phyloP scores from a whole-genome alignment of 2,797 vertebrate genomes.

The Chelon auratus region DNA sequence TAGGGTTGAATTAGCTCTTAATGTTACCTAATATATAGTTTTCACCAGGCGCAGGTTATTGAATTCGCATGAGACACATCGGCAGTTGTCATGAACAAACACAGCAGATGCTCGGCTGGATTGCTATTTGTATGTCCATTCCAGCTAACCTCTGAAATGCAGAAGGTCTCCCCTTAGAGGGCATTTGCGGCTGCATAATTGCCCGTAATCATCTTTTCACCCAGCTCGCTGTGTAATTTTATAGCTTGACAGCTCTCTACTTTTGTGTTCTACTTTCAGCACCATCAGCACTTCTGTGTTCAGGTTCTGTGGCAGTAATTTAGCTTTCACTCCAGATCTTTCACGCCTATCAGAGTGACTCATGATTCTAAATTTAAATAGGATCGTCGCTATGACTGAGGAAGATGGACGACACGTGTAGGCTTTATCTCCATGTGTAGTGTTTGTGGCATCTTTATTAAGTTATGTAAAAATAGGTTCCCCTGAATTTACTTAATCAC shows the following conservation, averaged over 20 bases:
- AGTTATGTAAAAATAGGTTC: neutral
- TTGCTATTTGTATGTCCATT: constrained; percentile 44
- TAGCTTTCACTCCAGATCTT: constrained; percentile 71
- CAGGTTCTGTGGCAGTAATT: constrained; percentile 70
- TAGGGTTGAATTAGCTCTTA: neutral
- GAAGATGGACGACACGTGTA: constrained; percentile 31
- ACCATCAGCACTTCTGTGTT: constrained; percentile 72
- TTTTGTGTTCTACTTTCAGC: constrained; percentile 70
- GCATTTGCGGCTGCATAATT: constrained; percentile 72
- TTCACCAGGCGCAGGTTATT: neutral
- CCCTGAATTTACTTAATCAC: too few species aligned
- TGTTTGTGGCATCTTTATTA: neutral
- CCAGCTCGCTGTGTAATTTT: constrained; percentile 69
- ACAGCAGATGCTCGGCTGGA: constrained; percentile 20
- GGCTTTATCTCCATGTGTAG: neutral
- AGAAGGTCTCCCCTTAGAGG: constrained; percentile 65
- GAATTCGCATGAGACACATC: neutral
- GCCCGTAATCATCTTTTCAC: constrained; percentile 76
- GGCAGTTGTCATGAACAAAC: constrained; percentile 24
- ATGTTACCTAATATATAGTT: neutral
- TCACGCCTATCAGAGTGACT: constrained; percentile 58
- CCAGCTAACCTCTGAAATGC: constrained; percentile 44
- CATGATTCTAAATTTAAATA: constrained; percentile 68
- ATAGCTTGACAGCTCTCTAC: constrained; percentile 73
- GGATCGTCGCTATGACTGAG: constrained; percentile 16